These are phyloP conservation scores for Apostichopus leukothele DNA, from an alignment of 53 echinoderm and acorn worm species.

Conservation along the genomic window DNA sequence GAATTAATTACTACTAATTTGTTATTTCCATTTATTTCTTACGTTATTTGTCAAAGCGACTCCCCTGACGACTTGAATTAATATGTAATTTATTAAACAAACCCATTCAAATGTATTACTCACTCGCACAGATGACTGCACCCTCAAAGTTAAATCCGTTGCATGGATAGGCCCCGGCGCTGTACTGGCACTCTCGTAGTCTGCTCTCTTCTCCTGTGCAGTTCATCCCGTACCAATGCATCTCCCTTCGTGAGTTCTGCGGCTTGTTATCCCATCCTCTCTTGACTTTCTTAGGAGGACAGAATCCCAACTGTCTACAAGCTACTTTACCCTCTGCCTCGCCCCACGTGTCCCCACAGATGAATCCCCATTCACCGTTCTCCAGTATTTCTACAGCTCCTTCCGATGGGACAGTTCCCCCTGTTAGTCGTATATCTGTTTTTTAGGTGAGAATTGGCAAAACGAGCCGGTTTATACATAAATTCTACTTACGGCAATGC, in stretches of 20 bases:
- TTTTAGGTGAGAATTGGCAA: not conserved
- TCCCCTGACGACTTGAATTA: too few species aligned
- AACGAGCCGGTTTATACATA: not conserved
- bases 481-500: too few species aligned
- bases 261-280: conserved; percentile 30
- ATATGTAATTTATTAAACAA: too few species aligned
- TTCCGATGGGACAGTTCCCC: conserved; percentile 46
- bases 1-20: too few species aligned
- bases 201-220: conserved; percentile 67
- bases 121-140: conserved; percentile 74
- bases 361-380: conserved; percentile 73
- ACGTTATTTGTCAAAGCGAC: too few species aligned
- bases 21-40: too few species aligned
- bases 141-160: conserved; percentile 74
- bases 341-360: conserved; percentile 82
- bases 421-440: conserved; percentile 74
- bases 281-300: conserved; percentile 22
- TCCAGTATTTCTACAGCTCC: conserved; percentile 75
- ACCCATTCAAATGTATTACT: not conserved
- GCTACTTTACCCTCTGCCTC: conserved; percentile 65
- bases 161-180: conserved; percentile 59
- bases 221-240: conserved; percentile 83
- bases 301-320: conserved; percentile 79
- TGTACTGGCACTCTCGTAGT: conserved; percentile 67
- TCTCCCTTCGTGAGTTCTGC: conserved; percentile 38